phyloP scores from a whole-genome alignment of 2,888 invertebrate species.

The Trachelus stipa region DNA sequence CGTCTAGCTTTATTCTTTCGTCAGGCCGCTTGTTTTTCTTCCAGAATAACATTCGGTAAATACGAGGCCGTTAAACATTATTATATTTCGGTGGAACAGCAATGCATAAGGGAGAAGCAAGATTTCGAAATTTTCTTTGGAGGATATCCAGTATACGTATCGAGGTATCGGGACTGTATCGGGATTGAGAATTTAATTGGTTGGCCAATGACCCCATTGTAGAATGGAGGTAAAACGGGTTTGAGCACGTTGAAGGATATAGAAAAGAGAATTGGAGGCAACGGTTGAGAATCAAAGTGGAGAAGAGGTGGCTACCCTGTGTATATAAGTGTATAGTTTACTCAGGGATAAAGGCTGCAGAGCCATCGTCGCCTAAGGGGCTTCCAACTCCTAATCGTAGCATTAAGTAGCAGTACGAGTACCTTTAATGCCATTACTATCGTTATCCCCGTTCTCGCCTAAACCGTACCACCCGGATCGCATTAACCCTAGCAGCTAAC shows the following conservation, averaged over 20 bases:
- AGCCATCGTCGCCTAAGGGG: background rate
- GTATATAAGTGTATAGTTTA: background rate
- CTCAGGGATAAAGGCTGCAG: background rate
- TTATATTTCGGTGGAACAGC: background rate
- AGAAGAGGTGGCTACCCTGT: background rate
- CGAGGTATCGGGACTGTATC: background rate
- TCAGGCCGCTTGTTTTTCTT: background rate
- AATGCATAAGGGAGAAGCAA: background rate
- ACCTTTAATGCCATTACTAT: background rate
- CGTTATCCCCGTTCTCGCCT: background rate
- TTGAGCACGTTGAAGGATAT: background rate
- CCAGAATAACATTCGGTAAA: background rate
- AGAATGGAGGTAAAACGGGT: background rate
- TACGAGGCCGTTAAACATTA: background rate
- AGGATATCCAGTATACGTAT: background rate
- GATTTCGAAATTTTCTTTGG: background rate
- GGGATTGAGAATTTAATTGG: background rate
- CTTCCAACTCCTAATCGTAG: background rate
- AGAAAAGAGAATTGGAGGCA: background rate
- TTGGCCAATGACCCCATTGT: background rate
- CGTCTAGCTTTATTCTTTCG: background rate
- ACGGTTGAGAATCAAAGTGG: background rate
- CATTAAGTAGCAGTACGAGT: background rate
- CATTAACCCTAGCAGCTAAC: background rate
- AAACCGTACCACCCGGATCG: background rate